A percentile compares a stretch with the other conserved stretches of the same genome.
These are phyloP conservation scores for Dendroctonus ponderosae DNA, from an alignment of 1,140 invertebrate species.

Conservation along the genomic window DNA sequence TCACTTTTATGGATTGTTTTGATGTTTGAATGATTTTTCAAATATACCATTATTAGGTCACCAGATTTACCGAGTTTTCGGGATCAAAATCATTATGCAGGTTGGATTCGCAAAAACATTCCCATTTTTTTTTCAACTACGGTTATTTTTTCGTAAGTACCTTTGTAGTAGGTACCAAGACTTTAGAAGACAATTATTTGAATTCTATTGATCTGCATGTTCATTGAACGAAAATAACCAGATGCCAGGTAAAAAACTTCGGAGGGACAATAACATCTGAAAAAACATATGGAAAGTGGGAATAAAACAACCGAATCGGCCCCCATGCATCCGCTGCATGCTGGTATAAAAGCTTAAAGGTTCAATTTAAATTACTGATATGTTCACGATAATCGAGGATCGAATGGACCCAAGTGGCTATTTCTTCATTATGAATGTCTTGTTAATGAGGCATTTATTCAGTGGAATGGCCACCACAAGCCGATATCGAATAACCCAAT, in stretches of 20 bases:
- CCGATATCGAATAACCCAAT: constrained; percentile 22
- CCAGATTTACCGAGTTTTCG: no score
- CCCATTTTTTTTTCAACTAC: no score
- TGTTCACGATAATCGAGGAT: constrained; percentile 28
- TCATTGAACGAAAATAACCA: no score
- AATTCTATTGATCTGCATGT: no score
- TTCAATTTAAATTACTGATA: constrained; percentile 36
- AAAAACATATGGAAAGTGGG: constrained; percentile 1
- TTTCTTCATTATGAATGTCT: constrained; percentile 29
- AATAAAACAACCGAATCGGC: constrained; percentile 19
- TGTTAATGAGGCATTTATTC: constrained; percentile 30
- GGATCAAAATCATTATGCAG: no score
- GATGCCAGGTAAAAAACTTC: no score
- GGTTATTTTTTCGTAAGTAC: no score
- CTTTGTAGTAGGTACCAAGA: no score
- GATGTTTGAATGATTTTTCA: constrained; percentile 7
- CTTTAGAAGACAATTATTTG: no score
- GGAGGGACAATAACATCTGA: background rate
- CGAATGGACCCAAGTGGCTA: constrained; percentile 22
- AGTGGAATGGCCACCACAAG: constrained; percentile 17
- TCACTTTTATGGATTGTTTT: constrained; percentile 16
- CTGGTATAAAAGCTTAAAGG: constrained; percentile 29
- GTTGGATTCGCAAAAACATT: no score
- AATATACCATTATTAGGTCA: background rate
- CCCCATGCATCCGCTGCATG: constrained; percentile 25